Base-by-base conservation (phyloP, 1,140 invertebrate genomes). In the Drosophila navojoa region DNA sequence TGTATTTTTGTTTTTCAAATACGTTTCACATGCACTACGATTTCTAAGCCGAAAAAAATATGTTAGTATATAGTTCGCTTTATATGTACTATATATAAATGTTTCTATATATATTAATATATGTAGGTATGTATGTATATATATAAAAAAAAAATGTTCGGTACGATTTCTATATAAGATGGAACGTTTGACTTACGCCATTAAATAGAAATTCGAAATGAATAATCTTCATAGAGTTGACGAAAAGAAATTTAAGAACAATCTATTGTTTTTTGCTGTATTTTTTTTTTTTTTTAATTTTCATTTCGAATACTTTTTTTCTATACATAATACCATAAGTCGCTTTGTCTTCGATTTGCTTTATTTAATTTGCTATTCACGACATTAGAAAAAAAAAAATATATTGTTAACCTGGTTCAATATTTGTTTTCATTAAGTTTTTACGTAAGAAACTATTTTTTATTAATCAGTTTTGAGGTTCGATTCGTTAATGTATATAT, bases 391-490 rank as follows among this genome's bases (percentile, higher is more conserved):
- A 47, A 42, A 60, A 75, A 70, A 75, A 64, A 75, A 58, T 35
- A 57, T 32, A 16, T 61, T 38, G 22, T 55, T 69, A 75, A 66
- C 44, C 60, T 74, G 66, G 58, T 71, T 77, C 42, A 15, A 63
- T 73, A 60, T 38, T 11, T 38, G 2, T 11, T 38, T 32, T 32
- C 7, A 32, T 32, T 32, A 32, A 9, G 29, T 7, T 32, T 38
- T 38, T 71, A 60, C 54, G 58, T 77, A 71, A 75, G 53, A 75
- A 71, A 75, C 67, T 71, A 71, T 75, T 75, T 66, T 81, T 38
- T 29, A 35, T 55, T 74, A 69, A 69, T 71, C 60, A 70, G 60
- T 42, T 61, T 86, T 86, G 79, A 82, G 76, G 67, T 86, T 86
- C 62, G 40, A 40, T 79, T 79, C 55, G 62, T 76, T 82, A 77